Conservation (phyloP, 2,797 vertebrate genomes). For the Helostoma temminkii region DNA sequence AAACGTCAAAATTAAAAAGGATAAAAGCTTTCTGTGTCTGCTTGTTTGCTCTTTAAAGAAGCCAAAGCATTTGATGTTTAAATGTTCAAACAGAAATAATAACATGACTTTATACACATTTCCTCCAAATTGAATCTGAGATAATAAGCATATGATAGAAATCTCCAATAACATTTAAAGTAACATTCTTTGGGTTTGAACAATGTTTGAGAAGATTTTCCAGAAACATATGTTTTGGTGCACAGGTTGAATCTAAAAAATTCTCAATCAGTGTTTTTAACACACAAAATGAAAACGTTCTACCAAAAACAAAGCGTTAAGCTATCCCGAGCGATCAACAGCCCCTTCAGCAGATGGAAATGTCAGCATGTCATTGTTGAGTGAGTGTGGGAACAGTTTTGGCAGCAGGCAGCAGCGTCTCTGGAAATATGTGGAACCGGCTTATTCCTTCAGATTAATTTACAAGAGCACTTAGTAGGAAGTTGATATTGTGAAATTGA, state of each 20-base stretch:
- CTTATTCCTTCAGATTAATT: constrained; percentile 41
- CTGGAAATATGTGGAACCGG: constrained; percentile 20
- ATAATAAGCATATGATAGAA: no score
- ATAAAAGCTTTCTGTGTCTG: no score
- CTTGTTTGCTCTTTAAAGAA: no score
- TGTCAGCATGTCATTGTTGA: constrained; percentile 4
- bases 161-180: no score
- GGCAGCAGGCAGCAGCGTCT: constrained; percentile 8
- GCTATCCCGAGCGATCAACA: constrained; percentile 7
- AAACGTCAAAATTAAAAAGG: no score
- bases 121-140: no score
- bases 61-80: no score
- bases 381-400: constrained; percentile 4
- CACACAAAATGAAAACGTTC: neutral
- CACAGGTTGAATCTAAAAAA: neutral
- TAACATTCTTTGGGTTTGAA: no score
- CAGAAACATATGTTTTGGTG: no score
- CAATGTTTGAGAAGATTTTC: no score
- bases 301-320: constrained; percentile 2
- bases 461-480: constrained; percentile 18
- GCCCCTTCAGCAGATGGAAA: constrained; percentile 41
- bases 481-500: constrained; percentile 46
- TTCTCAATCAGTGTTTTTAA: neutral
- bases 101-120: no score
- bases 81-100: no score